A percentile compares a stretch with the other conserved stretches of the same genome.
Conservation (phyloP, 2,888 invertebrate genomes). For the Cryptocheilus praepositus region DNA sequence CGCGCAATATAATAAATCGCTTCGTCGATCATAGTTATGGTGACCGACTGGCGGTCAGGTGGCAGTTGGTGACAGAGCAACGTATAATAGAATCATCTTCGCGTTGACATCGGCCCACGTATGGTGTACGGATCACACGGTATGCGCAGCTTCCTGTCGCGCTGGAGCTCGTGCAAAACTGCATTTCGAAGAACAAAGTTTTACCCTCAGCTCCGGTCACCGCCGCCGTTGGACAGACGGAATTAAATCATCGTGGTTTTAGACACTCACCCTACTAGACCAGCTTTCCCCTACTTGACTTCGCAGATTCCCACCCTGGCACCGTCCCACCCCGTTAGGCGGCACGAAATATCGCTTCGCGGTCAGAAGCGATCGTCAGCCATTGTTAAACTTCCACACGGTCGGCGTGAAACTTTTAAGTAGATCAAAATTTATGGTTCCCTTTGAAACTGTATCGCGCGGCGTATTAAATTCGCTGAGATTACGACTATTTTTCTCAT, state of each 20-base stretch:
- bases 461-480: constrained; percentile 7
- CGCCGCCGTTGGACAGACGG: constrained; percentile 8
- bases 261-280: background rate
- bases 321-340: background rate
- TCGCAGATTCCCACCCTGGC: background rate
- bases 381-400: constrained; percentile 21
- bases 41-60: constrained; percentile 3
- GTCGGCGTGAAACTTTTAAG: constrained; percentile 23
- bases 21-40: constrained; percentile 57
- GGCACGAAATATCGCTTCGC: constrained; percentile 20
- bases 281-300: no score
- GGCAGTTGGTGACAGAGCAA: constrained; percentile 36
- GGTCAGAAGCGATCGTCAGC: constrained; percentile 26
- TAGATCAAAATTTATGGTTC: constrained; percentile 12
- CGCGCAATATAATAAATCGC: constrained; percentile 43
- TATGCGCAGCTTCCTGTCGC: background rate
- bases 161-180: constrained; percentile 22
- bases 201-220: background rate
- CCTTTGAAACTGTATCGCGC: background rate
- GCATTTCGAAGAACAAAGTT: constrained; percentile 30
- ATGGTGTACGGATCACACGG: background rate
- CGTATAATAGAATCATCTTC: constrained; percentile 48
- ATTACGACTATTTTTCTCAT: background rate
- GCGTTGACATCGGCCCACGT: constrained; percentile 17
- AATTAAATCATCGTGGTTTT: constrained; percentile 27